A percentile compares a stretch with the other conserved stretches of the same genome.
Evolutionary conservation across 92 coral and sea anemone genomes (phyloP).

Genomic region (Porites divaricata): DNA sequence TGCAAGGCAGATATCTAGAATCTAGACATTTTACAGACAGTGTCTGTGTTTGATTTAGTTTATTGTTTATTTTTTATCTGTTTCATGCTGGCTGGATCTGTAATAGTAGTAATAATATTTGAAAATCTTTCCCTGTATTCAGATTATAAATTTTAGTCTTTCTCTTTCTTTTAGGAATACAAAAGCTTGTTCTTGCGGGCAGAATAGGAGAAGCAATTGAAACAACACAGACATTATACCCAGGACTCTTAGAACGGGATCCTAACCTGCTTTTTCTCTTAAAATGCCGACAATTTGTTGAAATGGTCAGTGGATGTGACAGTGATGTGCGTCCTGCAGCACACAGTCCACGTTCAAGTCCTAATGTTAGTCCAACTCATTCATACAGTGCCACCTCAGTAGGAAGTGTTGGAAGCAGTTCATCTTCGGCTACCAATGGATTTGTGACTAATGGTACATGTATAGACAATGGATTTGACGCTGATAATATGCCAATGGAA

Average conservation of each 20-base stretch:
- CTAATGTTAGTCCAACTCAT: conserved; percentile 98
- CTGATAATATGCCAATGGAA: conserved; percentile 93
- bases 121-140: background rate
- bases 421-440: conserved; percentile 86
- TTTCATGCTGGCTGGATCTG: too few relatives aligned
- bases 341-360: conserved; percentile 97
- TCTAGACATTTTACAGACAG: too few relatives aligned
- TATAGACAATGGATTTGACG: conserved; percentile 93
- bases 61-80: too few relatives aligned
- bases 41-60: too few relatives aligned
- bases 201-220: conserved; percentile 99
- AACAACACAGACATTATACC: conserved; percentile 94
- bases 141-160: background rate
- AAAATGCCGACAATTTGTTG: conserved; percentile 98
- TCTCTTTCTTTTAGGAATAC: conserved; percentile 79
- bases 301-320: conserved; percentile 98
- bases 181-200: conserved; percentile 93
- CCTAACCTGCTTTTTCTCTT: conserved; percentile 90
- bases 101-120: too few relatives aligned
- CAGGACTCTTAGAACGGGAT: conserved; percentile 95
- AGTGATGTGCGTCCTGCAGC: conserved; percentile 96
- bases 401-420: conserved; percentile 74
- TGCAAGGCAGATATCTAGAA: too few relatives aligned
- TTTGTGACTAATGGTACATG: conserved; percentile 81
- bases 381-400: conserved; percentile 79